Percentiles rank a stretch among this genome's conserved stretches.
Evolutionary conservation across 2,888 invertebrate genomes (phyloP).

Genomic region (Eledona agricola): DNA sequence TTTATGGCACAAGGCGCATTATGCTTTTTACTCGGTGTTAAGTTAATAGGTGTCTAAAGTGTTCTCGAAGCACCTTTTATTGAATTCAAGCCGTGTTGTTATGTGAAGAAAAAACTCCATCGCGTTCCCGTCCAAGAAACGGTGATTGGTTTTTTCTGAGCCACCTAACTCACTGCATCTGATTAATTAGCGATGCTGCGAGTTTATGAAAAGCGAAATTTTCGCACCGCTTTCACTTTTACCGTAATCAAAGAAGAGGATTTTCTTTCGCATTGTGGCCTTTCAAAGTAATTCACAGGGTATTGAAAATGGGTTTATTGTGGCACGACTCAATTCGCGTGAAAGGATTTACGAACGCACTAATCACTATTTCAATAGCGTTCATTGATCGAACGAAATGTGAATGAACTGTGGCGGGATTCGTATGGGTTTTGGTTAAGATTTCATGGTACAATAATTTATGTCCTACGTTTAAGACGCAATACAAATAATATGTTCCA

Average conservation of each 20-base stretch:
- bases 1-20: constrained; percentile 41
- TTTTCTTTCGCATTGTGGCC: too few species aligned
- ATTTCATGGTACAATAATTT: too few species aligned
- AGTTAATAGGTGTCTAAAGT: constrained; percentile 29
- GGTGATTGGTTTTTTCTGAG: constrained; percentile 4
- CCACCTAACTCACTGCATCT: constrained; percentile 11
- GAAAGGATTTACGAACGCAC: neutral
- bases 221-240: constrained; percentile 33
- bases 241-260: too few species aligned
- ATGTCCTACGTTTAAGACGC: too few species aligned
- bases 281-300: too few species aligned
- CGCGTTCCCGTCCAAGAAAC: constrained; percentile 1
- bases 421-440: too few species aligned
- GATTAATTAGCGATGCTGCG: too few species aligned
- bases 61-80: constrained; percentile 18
- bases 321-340: neutral
- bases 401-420: too few species aligned
- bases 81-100: constrained; percentile 14
- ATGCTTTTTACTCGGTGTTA: constrained; percentile 38
- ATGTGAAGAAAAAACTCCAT: constrained; percentile 13
- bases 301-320: constrained; percentile 2
- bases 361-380: constrained; percentile 11
- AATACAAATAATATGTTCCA: too few species aligned
- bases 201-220: constrained; percentile 30
- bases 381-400: neutral